Evolutionary conservation across 2,113 vertebrate species (phyloP).

Genomic region (Pseudolaguvia tuberculata): DNA sequence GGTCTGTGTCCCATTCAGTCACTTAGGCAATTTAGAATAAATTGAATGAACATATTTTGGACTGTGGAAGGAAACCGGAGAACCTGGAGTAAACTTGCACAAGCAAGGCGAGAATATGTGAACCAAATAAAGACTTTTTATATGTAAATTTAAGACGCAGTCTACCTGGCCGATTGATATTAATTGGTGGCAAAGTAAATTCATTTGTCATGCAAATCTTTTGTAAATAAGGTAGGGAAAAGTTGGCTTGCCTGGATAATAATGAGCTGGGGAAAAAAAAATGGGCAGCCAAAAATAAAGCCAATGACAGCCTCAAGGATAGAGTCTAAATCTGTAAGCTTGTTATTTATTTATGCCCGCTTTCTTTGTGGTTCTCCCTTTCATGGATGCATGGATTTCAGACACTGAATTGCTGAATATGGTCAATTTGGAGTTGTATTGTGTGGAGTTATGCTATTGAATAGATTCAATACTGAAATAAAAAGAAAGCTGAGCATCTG

Average conservation of each 20-base stretch:
- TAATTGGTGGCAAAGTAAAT: constrained; percentile 14
- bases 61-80: too few species aligned
- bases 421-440: neutral
- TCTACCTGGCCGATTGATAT: constrained; percentile 23
- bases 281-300: constrained; percentile 33
- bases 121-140: too few species aligned
- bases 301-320: constrained; percentile 27
- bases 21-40: too few species aligned
- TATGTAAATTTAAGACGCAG: neutral
- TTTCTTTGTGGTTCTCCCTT: neutral
- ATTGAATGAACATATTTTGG: too few species aligned
- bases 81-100: too few species aligned
- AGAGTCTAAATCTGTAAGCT: neutral
- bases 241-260: neutral
- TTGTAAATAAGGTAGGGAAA: neutral
- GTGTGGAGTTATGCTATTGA: neutral
- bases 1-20: too few species aligned
- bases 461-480: neutral
- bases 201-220: constrained; percentile 16
- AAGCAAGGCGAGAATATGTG: too few species aligned
- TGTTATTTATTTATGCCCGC: constrained; percentile 17
- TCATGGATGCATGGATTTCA: neutral
- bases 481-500: neutral
- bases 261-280: constrained; percentile 9
- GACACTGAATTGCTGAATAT: too few species aligned